Conservation (phyloP, 2,888 invertebrate species). For the Teinopalpus imperialis region DNA sequence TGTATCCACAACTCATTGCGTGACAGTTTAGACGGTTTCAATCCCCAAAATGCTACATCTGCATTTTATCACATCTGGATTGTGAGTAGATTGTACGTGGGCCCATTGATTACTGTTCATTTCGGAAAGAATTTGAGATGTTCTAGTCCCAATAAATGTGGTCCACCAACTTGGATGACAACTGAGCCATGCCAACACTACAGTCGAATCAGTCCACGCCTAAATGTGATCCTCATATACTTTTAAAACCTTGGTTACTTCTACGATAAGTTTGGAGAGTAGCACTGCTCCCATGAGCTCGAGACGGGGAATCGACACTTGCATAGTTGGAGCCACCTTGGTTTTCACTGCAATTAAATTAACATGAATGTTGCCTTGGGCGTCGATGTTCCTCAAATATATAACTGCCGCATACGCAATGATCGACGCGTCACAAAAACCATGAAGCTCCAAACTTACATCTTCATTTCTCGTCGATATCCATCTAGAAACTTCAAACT, state of each 20-base stretch:
- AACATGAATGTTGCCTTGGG: background rate
- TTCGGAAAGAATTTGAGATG: conserved; percentile 30
- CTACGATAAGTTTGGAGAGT: conserved; percentile 22
- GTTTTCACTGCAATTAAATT: conserved; percentile 15
- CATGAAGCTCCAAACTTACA: conserved; percentile 29
- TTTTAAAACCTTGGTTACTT: conserved; percentile 18
- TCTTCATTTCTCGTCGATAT: conserved; percentile 15
- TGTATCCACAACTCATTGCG: too few species aligned
- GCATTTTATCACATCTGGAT: too few species aligned
- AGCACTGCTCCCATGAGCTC: conserved; percentile 33
- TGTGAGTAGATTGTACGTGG: conserved; percentile 30
- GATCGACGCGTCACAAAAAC: conserved; percentile 32
- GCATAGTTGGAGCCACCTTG: conserved; percentile 26
- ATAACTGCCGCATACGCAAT: conserved; percentile 30
- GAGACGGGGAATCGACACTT: conserved; percentile 26
- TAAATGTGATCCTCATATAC: conserved; percentile 18
- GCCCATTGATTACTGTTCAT: conserved; percentile 30
- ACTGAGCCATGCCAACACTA: conserved; percentile 31
- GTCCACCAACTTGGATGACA: conserved; percentile 31
- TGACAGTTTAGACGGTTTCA: too few species aligned
- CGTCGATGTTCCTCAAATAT: conserved; percentile 17
- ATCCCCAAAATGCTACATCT: too few species aligned
- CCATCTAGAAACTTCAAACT: conserved; percentile 31
- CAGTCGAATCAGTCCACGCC: conserved; percentile 31
- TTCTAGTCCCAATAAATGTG: conserved; percentile 36